Evolutionary conservation across 2,888 invertebrate genomes (phyloP), one percentile per base, ranked within the genome.

Genomic region (Lasioglossum morio): DNA sequence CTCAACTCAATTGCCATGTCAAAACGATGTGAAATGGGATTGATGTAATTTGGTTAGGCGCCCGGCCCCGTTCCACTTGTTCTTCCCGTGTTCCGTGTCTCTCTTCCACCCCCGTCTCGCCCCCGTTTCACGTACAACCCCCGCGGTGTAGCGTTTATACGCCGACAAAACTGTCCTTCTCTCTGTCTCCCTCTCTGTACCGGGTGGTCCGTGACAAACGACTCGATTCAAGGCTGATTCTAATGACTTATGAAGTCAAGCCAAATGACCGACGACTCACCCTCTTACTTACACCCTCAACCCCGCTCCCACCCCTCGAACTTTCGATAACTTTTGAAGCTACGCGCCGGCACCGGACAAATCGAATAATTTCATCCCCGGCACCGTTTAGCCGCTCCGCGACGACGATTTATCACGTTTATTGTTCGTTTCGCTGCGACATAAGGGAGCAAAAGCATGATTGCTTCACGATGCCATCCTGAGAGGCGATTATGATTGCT

Each of bases 161-260:
- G 69, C 48, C 84, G 85, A 74, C 85, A 82, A 70, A 37, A 40
- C 76, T 76, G 78, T 86, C 85, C 82, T 81, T 82, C 70, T 82
- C 66, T 82, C 69, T 48, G 73, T 63, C 43, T 78, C 87, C 37
- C 69, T 63, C 30, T 34, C 37, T 85, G 88, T 88, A 90, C 85
- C 91, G 93, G 92, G 92, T 91, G 92, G 92, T 93, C 91, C 89
- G 88, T 90, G 90, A 90, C 91, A 91, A 92, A 92, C 91, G 91
- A 92, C 90, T 90, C 91, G 90, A 90, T 85, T 89, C 87, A 88
- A 91, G 93, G 94, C 91, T 94, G 95, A 95, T 94, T 95, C 94
- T 95, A 95, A 95, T 93, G 94, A 95, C 94, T 95, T 94, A 94
- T 95, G 95, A 95, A 95, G 95, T 95, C 95, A 95, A 94, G 94